Base-by-base conservation (phyloP, 2,113 vertebrate species). In the Laticauda colubrina region DNA sequence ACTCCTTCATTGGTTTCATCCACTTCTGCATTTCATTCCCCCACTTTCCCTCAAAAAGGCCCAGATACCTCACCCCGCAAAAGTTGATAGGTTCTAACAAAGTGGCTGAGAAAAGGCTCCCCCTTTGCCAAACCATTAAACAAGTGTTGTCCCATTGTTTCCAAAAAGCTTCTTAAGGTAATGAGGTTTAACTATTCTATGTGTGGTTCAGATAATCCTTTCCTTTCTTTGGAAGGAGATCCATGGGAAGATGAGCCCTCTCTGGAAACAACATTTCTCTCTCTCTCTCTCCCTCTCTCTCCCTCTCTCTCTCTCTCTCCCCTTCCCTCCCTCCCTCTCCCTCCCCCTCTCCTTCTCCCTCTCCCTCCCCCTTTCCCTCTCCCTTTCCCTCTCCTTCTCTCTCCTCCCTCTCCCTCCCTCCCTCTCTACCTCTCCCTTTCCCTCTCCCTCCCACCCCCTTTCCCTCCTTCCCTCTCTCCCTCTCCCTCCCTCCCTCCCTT, bases 91-190 rank as follows among this genome's bases (percentile, higher is more conserved):
- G 5, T 89, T 69, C 6, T 9, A 91, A n/a, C 61, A 53, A 21
- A 26, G 61, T n/a, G 29, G 94, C 93, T 89, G 94, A 95, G 3
- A 96, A 94, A 95, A 92, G 95, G 95, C 95, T 94, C 0, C 23
- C 21, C 0, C 61, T 51, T 55, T 87, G 91, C 48, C 48, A 89
- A 94, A 39, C 91, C 51, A 94, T 94, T 92, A 96, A 59, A 96
- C 94, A 51, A 96, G 91, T 21, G 91, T 94, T 96, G 95, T 94
- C 94, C 95, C 97, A 95, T 97, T 92, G 94, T 95, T 95, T 95
- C 91, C 45, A 85, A 87, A 95, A 93, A 64, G 90, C 95, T 96
- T 96, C 95, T 96, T 94, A 95, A 20, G n/a, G 94, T 94, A 94
- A 92, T 91, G 94, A 95, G 93, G 86, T 87, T 5, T 53, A 85